Conservation (phyloP, 2,797 vertebrate genomes). For the Caiman crocodilus region DNA sequence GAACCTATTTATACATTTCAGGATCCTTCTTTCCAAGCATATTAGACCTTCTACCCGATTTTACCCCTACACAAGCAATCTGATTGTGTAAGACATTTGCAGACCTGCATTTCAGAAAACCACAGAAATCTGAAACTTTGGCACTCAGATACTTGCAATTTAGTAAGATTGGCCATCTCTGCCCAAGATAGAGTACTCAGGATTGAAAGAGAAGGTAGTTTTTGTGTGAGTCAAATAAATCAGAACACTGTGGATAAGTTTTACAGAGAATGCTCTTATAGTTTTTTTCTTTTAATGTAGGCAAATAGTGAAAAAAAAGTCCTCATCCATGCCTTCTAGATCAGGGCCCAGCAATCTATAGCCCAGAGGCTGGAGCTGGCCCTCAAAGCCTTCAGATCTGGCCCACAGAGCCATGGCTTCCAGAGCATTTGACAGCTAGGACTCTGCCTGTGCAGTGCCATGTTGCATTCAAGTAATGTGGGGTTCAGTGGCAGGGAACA, state of each 20-base stretch:
- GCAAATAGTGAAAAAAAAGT: background rate
- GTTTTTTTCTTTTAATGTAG: background rate
- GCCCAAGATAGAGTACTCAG: background rate
- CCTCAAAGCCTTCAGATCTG: too few relatives aligned
- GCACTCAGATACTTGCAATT: background rate
- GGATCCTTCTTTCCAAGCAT: background rate
- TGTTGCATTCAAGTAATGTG: too few relatives aligned
- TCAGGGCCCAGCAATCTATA: too few relatives aligned
- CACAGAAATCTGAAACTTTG: background rate
- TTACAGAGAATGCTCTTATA: fast-evolving
- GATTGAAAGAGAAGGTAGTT: background rate
- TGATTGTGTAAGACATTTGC: background rate
- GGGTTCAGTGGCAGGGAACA: too few relatives aligned
- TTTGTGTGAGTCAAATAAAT: background rate
- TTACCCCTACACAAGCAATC: background rate
- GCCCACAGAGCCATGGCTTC: too few relatives aligned
- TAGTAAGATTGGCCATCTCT: background rate
- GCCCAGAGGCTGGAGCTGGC: too few relatives aligned
- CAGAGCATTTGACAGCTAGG: too few relatives aligned
- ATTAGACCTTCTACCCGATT: background rate
- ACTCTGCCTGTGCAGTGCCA: too few relatives aligned
- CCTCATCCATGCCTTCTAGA: background rate
- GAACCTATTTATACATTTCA: background rate
- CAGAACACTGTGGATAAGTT: background rate
- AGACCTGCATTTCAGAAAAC: background rate